Percentiles rank a stretch among this genome's conserved stretches.
Conservation (phyloP, 2,797 vertebrate genomes). For the Sebastes steindachneri region DNA sequence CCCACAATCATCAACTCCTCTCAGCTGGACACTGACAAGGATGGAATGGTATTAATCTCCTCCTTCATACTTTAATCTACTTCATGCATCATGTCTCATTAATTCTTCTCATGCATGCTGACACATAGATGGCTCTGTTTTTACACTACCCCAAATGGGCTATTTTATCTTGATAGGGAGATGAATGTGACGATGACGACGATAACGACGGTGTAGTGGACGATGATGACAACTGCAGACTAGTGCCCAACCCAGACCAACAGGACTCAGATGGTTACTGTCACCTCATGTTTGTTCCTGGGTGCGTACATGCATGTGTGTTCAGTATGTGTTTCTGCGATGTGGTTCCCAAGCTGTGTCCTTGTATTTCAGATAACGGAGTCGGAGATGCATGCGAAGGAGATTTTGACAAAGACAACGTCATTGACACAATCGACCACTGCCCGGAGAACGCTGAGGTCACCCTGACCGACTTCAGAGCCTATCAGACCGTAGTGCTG, state of each 20-base stretch:
- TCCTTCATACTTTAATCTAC: not conserved
- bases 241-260: constrained; percentile 91
- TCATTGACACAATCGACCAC: constrained; percentile 93
- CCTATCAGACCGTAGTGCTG: constrained; percentile 97
- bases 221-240: constrained; percentile 92
- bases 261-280: constrained; percentile 90
- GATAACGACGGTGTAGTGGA: constrained; percentile 95
- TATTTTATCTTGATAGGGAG: constrained; percentile 78
- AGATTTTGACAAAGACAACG: constrained; percentile 95
- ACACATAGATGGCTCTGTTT: not conserved
- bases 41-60: constrained; percentile 80
- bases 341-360: not conserved
- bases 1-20: constrained; percentile 94
- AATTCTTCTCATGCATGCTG: not conserved
- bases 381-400: constrained; percentile 92
- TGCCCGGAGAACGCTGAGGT: constrained; percentile 98
- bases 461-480: constrained; percentile 97
- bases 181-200: constrained; percentile 95
- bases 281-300: not conserved
- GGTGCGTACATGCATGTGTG: not conserved
- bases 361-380: constrained; percentile 83
- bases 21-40: constrained; percentile 98
- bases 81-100: not conserved
- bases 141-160: not conserved
- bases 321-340: not conserved